Percentiles rank a stretch among this genome's conserved stretches.
phyloP scores from a whole-genome alignment of 2,888 invertebrate species.

The Minunthozetes semirufus region DNA sequence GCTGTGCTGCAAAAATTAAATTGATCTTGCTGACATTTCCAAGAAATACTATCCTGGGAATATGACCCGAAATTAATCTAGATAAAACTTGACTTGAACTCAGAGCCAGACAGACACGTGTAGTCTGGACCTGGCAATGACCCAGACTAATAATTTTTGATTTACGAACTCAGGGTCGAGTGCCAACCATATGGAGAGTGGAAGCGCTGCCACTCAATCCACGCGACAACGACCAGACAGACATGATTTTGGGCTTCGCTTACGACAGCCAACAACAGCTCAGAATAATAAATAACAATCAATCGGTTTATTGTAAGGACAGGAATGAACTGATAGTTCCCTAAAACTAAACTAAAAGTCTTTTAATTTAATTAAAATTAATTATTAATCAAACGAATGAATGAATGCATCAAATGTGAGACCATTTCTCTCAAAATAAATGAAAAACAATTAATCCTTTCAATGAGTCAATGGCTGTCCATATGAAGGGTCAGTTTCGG shows the following conservation, averaged over 20 bases:
- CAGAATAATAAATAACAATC: conserved; percentile 15
- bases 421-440: no score
- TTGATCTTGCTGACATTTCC: no score
- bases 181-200: conserved; percentile 34
- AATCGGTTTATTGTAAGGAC: conserved; percentile 16
- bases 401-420: no score
- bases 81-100: no score
- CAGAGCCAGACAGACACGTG: no score
- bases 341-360: neutral
- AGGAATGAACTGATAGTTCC: neutral
- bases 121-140: neutral
- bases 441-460: no score
- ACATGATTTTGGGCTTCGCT: conserved; percentile 34
- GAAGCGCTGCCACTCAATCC: conserved; percentile 28
- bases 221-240: conserved; percentile 30
- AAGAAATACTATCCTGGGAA: no score
- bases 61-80: no score
- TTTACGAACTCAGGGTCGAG: neutral
- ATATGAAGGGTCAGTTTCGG: neutral
- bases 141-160: neutral
- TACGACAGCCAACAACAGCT: conserved; percentile 28
- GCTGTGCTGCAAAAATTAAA: no score
- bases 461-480: neutral
- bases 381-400: neutral
- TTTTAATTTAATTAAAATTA: neutral